phyloP scores from a whole-genome alignment of 2,888 invertebrate species.

The Heliconius sara region DNA sequence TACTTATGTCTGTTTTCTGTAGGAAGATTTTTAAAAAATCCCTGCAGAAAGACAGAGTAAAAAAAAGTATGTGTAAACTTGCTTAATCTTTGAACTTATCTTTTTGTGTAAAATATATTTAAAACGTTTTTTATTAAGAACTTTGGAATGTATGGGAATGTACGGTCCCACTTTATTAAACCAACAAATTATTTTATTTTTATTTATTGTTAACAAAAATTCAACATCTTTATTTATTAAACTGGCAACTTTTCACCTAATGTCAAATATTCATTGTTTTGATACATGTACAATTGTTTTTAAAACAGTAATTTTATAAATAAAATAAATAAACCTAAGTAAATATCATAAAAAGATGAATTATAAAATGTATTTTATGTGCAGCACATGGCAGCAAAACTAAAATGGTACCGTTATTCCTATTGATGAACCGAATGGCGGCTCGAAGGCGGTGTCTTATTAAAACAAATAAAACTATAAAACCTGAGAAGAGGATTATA shows the following conservation, averaged over 20 bases:
- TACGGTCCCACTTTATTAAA: not conserved
- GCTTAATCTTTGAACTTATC: too few species aligned
- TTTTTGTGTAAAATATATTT: too few species aligned
- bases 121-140: too few species aligned
- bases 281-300: not conserved
- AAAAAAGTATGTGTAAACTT: too few species aligned
- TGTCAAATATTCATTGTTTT: slow-evolving; percentile 18
- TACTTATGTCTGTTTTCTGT: too few species aligned
- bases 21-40: too few species aligned
- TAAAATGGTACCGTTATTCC: slow-evolving; percentile 61
- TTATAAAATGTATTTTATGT: not conserved
- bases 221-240: not conserved
- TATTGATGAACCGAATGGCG: slow-evolving; percentile 58
- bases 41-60: too few species aligned
- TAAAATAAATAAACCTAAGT: not conserved
- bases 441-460: slow-evolving; percentile 49
- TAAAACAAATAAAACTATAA: slow-evolving; percentile 33
- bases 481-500: slow-evolving; percentile 20
- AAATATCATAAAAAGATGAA: not conserved
- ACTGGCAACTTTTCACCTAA: not conserved
- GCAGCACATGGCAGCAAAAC: not conserved
- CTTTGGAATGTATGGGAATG: too few species aligned
- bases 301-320: not conserved
- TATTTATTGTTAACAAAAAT: not conserved
- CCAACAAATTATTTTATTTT: not conserved